Evolutionary conservation across 2,113 vertebrate species (phyloP).

Genomic region (Hemiscyllium ocellatum): DNA sequence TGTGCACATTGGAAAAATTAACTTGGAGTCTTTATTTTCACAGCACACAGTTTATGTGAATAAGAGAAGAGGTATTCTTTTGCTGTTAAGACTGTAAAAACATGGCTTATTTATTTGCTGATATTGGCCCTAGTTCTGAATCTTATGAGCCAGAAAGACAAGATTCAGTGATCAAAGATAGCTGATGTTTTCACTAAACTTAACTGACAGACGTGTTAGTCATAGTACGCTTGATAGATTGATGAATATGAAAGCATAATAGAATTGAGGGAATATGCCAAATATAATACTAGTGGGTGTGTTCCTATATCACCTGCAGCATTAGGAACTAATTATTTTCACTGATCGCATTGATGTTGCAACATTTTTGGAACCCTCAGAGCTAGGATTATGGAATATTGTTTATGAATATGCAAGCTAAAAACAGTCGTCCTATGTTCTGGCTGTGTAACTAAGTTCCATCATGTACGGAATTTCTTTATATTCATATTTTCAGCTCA

Average conservation of each 20-base stretch:
- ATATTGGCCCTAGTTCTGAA: not conserved
- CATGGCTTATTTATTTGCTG: not conserved
- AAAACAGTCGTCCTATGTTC: not conserved
- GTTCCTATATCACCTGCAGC: not conserved
- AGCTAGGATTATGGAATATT: not conserved
- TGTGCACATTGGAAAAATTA: not conserved
- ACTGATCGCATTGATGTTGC: not conserved
- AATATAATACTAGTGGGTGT: not conserved
- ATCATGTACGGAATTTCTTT: not conserved
- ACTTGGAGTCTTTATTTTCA: not conserved
- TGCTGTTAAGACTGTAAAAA: not conserved
- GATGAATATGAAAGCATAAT: not conserved
- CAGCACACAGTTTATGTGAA: not conserved
- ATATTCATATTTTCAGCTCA: not conserved
- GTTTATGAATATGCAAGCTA: not conserved
- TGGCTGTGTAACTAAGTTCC: not conserved
- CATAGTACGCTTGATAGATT: not conserved
- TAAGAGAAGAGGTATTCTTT: not conserved
- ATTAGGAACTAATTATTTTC: conserved; percentile 26
- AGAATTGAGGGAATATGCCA: not conserved
- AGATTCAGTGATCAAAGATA: not conserved
- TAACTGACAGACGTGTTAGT: conserved; percentile 13
- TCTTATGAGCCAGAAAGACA: not conserved
- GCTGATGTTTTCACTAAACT: not conserved
- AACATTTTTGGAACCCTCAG: not conserved